Evolutionary conservation across 2,888 invertebrate species (phyloP), one percentile per base, ranked within the genome.

Genomic region (Charanyca ferruginea): DNA sequence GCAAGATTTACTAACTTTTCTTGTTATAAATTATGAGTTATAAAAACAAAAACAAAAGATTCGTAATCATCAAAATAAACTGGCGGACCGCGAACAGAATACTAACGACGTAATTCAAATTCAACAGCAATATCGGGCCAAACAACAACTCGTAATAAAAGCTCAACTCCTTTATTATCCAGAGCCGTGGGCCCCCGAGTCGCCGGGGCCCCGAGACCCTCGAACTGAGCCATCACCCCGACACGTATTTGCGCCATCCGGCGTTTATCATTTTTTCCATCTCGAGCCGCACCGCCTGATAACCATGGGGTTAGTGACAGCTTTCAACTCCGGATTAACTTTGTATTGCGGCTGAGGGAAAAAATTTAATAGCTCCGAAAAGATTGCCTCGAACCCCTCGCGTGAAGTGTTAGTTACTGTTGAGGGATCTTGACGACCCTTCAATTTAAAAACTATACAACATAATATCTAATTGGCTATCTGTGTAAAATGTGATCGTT

Each of bases 261-360:
- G 85, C 83, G 80, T 87, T 90, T 90, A 90, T 89, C 88, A 90
- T 93, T 91, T 93, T 93, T 92, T 89, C 88, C 90, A 93, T 91
- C 90, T 87, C 79, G 71, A 72, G 81, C 79, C 76, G 78, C 79
- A 77, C 55, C 66, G 71, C 64, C 73, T 83, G 88, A 89, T 89
- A 88, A 85, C 87, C 82, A 81, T 83, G 89, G 92, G 91, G 90
- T 89, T 87, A 87, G 88, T 86, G 91, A 91, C 91, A 92, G 92
- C 91, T 92, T 90, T 91, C 91, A 87, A 87, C 87, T 87, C 85
- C 78, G 93, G 93, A 93, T 94, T 93, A 94, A 90, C 90, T 89
- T 81, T 77, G 87, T 85, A 85, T 85, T 88, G 90, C 85, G 87
- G 85, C 84, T 80, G 83, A 83, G 80, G 73, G 81, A 90, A 92